These are phyloP conservation scores for Pitangus sulphuratus DNA, from an alignment of 2,797 vertebrate genomes.

Conservation along the genomic window DNA sequence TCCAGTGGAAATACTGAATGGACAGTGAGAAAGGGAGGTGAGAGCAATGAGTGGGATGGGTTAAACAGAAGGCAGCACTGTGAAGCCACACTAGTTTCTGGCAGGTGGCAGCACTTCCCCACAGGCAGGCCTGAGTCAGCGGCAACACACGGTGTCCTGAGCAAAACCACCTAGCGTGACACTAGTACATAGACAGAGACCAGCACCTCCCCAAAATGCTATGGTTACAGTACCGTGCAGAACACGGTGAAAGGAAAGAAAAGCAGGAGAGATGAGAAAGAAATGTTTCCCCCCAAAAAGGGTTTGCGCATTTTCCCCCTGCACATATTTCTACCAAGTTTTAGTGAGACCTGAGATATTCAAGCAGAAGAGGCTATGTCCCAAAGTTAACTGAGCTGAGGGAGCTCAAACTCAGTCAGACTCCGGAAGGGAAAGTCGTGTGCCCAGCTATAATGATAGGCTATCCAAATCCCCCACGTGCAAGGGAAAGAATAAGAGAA, in stretches of 20 bases:
- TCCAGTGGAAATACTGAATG: not conserved
- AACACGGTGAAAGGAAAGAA: not conserved
- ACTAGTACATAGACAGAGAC: not conserved
- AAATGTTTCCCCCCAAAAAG: not conserved
- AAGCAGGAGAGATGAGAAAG: not conserved
- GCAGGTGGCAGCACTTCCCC: not conserved
- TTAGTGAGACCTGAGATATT: not conserved
- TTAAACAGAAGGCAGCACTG: not conserved
- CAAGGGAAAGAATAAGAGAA: not conserved
- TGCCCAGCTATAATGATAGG: not conserved
- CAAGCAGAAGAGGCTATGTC: not conserved
- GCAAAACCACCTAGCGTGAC: not conserved
- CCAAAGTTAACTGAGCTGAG: not conserved
- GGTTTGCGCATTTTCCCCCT: not conserved
- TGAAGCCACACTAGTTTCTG: not conserved
- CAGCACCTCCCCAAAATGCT: not conserved
- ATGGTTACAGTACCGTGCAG: not conserved
- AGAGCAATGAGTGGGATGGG: not conserved
- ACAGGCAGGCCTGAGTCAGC: not conserved
- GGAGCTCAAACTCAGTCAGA: not conserved
- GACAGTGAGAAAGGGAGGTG: not conserved
- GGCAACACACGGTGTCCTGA: not conserved
- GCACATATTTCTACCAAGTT: not conserved
- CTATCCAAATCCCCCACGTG: not conserved
- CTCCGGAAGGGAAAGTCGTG: rapidly evolving